These are phyloP conservation scores for Mustela nigripes DNA, from an alignment of 2,113 vertebrate genomes.

Conservation along the genomic window DNA sequence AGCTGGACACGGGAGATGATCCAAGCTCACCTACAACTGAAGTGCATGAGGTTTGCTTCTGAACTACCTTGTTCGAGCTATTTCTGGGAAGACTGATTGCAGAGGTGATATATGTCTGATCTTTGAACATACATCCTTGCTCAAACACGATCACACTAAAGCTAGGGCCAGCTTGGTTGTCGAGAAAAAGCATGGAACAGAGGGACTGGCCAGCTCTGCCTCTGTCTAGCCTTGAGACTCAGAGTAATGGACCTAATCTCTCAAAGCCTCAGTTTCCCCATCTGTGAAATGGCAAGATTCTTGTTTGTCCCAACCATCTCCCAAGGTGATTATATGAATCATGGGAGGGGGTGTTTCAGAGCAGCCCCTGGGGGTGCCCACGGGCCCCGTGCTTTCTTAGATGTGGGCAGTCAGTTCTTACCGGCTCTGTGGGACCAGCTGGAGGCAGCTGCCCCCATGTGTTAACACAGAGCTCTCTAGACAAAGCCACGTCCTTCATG, in stretches of 20 bases:
- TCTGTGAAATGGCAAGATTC: background rate
- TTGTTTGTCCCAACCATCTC: background rate
- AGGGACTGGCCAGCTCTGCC: background rate
- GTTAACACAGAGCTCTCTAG: background rate
- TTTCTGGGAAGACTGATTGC: conserved; percentile 33
- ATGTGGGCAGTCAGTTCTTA: background rate
- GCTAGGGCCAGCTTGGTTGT: background rate
- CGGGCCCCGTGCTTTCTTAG: background rate
- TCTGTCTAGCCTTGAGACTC: background rate
- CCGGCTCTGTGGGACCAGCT: background rate
- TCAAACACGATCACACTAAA: background rate
- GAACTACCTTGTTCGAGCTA: background rate
- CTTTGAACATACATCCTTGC: background rate
- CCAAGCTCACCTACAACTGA: background rate
- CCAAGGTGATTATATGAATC: background rate
- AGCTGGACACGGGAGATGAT: rapidly evolving
- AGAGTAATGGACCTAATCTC: background rate
- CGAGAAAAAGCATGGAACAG: background rate
- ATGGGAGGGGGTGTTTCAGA: rapidly evolving
- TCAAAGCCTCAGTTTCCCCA: background rate
- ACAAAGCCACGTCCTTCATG: no score
- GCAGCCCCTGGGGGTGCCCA: background rate
- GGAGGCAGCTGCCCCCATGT: background rate
- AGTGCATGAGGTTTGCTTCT: background rate
- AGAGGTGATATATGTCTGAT: background rate